A percentile compares a stretch with the other conserved stretches of the same genome.
phyloP scores from a whole-genome alignment of 1,140 invertebrate genomes.

The Cydia strobilella region DNA sequence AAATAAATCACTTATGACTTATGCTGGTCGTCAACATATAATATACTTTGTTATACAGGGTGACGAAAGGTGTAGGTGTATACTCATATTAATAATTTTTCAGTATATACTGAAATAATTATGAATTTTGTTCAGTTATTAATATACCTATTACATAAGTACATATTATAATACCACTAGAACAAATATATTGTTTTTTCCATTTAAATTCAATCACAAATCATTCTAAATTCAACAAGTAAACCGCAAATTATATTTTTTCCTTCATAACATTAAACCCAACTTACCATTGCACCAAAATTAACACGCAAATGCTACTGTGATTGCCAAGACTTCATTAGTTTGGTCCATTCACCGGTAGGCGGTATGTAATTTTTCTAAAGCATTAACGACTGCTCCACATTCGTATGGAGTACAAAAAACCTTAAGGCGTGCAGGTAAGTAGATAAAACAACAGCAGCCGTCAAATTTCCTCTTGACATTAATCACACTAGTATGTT shows the following conservation, averaged over 20 bases:
- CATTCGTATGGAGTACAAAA: slow-evolving; percentile 69
- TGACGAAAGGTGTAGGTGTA: neutral
- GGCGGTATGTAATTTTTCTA: slow-evolving; percentile 65
- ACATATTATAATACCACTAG: too few species aligned
- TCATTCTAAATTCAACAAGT: neutral
- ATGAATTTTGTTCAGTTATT: too few species aligned
- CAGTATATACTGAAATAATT: too few species aligned
- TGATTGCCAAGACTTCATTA: slow-evolving; percentile 28
- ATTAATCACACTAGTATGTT: slow-evolving; percentile 77
- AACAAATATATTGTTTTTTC: too few species aligned
- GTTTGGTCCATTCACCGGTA: slow-evolving; percentile 37
- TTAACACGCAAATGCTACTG: slow-evolving; percentile 23
- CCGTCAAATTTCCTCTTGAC: slow-evolving; percentile 76
- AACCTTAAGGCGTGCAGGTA: slow-evolving; percentile 73
- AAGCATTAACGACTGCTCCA: slow-evolving; percentile 74
- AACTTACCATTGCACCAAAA: slow-evolving; percentile 26
- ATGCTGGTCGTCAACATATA: too few species aligned
- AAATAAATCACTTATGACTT: too few species aligned
- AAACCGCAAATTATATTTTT: slow-evolving; percentile 24
- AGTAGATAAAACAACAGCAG: slow-evolving; percentile 78
- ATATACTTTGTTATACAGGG: neutral
- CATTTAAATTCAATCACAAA: slow-evolving; percentile 16
- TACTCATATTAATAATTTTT: too few species aligned
- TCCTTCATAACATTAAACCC: slow-evolving; percentile 18
- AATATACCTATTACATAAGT: too few species aligned